A percentile compares a stretch with the other conserved stretches of the same genome.
These are phyloP conservation scores for Cyphomyrus discorhynchus DNA, from an alignment of 2,113 vertebrate genomes.

Conservation along the genomic window DNA sequence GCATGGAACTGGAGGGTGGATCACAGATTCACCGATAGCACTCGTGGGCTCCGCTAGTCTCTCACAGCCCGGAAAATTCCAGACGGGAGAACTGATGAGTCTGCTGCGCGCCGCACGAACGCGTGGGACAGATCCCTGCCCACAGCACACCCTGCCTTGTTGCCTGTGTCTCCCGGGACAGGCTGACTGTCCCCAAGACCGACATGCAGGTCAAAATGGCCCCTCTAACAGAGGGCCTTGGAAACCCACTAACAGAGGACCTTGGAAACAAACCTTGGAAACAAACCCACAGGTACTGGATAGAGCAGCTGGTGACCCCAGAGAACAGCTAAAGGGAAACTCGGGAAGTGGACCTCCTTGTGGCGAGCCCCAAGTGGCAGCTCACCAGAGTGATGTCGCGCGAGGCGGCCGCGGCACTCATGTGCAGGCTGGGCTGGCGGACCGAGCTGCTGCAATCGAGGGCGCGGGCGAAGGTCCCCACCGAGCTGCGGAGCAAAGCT, in stretches of 20 bases:
- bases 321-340: not conserved
- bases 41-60: not conserved
- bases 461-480: constrained; percentile 69
- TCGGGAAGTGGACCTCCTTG: not conserved
- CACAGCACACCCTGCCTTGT: not conserved
- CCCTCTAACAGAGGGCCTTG: not conserved
- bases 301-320: not conserved
- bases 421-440: constrained; percentile 71
- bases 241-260: not conserved
- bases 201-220: not conserved
- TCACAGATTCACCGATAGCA: not conserved
- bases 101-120: not conserved
- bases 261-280: not conserved
- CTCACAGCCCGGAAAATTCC: not conserved
- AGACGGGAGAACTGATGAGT: not conserved
- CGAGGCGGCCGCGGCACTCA: constrained; percentile 71
- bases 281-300: not conserved
- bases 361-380: too few species aligned
- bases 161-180: not conserved
- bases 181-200: not conserved
- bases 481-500: constrained; percentile 48
- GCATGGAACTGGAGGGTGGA: constrained; percentile 76
- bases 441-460: constrained; percentile 72
- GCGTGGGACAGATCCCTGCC: not conserved
- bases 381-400: constrained; percentile 71